phyloP scores from a whole-genome alignment of 2,113 vertebrate species.

The Gulo gulo region DNA sequence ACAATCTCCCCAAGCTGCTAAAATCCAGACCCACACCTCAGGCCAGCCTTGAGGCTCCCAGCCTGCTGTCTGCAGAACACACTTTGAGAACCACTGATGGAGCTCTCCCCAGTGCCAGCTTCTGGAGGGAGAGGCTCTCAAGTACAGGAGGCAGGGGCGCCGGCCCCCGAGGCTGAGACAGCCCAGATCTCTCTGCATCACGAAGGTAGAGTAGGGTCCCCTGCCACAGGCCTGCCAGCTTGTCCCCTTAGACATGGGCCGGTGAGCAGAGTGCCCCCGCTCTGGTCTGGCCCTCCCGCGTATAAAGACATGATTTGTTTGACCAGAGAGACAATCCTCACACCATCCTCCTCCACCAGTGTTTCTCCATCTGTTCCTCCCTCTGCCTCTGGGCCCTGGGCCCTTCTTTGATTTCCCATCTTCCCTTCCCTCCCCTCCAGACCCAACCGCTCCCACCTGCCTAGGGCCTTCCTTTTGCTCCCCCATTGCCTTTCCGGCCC shows the following conservation, averaged over 20 bases:
- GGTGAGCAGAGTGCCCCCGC: background rate
- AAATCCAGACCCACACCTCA: background rate
- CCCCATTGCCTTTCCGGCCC: background rate
- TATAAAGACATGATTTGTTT: background rate
- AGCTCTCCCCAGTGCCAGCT: background rate
- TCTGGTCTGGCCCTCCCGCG: background rate
- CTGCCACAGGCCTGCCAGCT: background rate
- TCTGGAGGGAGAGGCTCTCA: background rate
- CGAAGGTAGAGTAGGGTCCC: background rate
- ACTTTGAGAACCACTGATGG: constrained; percentile 32
- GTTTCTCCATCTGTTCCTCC: constrained; percentile 54
- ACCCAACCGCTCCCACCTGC: constrained; percentile 34
- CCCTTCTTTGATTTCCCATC: constrained; percentile 44
- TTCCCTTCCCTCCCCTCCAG: constrained; percentile 42
- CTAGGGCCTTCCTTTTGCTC: background rate
- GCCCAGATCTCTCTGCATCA: background rate
- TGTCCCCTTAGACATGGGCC: background rate
- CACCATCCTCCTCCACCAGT: constrained; percentile 11
- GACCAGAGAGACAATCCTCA: constrained; percentile 33
- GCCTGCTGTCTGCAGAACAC: background rate
- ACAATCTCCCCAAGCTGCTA: background rate
- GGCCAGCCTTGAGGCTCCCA: background rate
- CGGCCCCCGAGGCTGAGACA: background rate
- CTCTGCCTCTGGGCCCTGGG: constrained; percentile 6
- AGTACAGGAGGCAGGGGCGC: background rate